A percentile compares a stretch with the other conserved stretches of the same genome.
phyloP scores from a whole-genome alignment of 2,888 invertebrate genomes.

The Machimus atricapillus region DNA sequence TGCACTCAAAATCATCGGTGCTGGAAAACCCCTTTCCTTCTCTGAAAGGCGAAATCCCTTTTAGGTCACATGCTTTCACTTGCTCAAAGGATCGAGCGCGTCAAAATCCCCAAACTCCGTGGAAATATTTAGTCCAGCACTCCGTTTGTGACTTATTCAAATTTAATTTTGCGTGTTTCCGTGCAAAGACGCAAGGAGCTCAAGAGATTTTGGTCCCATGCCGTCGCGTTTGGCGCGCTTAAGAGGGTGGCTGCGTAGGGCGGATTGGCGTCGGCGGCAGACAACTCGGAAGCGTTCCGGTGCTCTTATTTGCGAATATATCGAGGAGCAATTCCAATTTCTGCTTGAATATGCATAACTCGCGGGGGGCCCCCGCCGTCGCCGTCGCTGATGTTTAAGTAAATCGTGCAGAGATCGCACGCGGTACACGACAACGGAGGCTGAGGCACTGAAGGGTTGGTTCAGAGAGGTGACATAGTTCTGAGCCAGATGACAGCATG shows the following conservation, averaged over 20 bases:
- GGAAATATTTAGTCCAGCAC: background rate
- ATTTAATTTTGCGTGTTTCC: background rate
- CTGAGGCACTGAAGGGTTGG: slow-evolving; percentile 11
- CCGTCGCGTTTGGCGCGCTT: background rate
- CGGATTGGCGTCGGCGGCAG: background rate
- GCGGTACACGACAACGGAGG: background rate
- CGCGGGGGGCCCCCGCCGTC: background rate
- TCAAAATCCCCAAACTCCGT: background rate
- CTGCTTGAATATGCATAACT: slow-evolving; percentile 30
- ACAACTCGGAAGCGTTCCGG: background rate
- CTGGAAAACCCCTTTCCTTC: background rate
- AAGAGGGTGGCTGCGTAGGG: background rate
- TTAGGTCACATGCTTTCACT: background rate
- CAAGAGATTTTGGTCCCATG: background rate
- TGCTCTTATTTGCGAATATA: background rate
- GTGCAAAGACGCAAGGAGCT: background rate
- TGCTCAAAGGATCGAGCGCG: background rate
- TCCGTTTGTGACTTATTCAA: background rate
- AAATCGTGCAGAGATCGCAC: slow-evolving; percentile 5
- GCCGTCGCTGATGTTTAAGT: background rate
- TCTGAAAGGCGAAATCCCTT: background rate
- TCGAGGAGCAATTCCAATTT: slow-evolving; percentile 29
- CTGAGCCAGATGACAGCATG: slow-evolving; percentile 23
- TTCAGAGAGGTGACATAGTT: slow-evolving; percentile 2
- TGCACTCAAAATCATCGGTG: background rate